Conservation (phyloP, 2,888 invertebrate genomes). For the Leptinotarsa rubiginosa region DNA sequence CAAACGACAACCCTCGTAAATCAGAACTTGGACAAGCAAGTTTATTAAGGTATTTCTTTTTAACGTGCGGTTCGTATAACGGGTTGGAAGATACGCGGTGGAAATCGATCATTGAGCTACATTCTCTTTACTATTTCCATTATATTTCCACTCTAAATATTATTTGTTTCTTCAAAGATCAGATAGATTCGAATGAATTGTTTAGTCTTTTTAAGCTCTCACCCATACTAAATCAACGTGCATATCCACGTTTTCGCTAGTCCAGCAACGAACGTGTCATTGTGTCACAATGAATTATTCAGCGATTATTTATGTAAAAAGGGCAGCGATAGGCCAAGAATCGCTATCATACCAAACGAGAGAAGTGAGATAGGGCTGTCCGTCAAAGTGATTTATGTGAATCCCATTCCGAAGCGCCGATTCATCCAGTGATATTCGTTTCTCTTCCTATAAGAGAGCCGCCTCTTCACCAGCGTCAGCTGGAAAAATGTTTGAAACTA, state of each 20-base stretch:
- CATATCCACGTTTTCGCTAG: constrained; percentile 12
- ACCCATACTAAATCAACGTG: constrained; percentile 14
- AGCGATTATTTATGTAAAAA: constrained; percentile 61
- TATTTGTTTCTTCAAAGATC: not conserved
- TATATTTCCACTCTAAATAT: no score
- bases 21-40: no score
- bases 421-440: constrained; percentile 53
- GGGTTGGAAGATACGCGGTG: no score
- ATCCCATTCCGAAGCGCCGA: constrained; percentile 57
- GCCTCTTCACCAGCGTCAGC: constrained; percentile 7
- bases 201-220: not conserved
- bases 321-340: constrained; percentile 55
- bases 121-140: no score
- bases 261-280: constrained; percentile 44
- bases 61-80: no score
- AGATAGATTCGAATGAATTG: not conserved
- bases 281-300: constrained; percentile 60
- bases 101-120: no score
- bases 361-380: constrained; percentile 64
- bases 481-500: constrained; percentile 22
- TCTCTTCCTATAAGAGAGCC: constrained; percentile 40
- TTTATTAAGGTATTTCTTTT: no score
- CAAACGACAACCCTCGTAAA: no score
- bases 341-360: constrained; percentile 54
- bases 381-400: constrained; percentile 65